Base-by-base conservation (phyloP, 2,113 vertebrate genomes). In the Paramisgurnus dabryanus region DNA sequence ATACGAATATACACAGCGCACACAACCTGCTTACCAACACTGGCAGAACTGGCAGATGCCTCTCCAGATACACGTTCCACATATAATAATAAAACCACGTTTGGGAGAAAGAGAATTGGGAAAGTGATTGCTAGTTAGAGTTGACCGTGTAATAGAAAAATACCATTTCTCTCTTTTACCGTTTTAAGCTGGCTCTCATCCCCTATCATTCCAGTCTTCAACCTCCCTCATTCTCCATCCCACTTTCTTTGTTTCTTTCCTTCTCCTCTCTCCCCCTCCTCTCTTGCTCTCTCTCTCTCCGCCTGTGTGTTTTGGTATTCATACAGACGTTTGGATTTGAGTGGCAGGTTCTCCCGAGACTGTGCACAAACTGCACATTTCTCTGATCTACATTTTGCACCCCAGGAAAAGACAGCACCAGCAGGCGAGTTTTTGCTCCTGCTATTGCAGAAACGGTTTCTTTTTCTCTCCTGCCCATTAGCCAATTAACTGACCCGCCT, bases 311-410 rank as follows among this genome's bases (percentile, higher is more conserved):
- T 91, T 91, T 92, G 83, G 89, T 89, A 89, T 90, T 89, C 90
- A 85, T 86, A 90, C 91, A 91, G 90, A 91, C 91, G 83, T 91
- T 90, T 87, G 85, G 81, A 88, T 90, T 88, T 90, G 89, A 92
- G 86, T 91, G 90, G 87, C 92, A 91, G 85, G 87, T 92, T 87
- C 91, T 93, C 90, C 85, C 57, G 90, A 91, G 90, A 92, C 89
- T 73, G 81, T 83, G 88, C 87, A 89, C 88, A 88, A 88, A 87
- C 87, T 85, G 81, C 86, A 87, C 86, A 89, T 90, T 91, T 83
- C 85, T 92, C 90, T 90, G 90, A 92, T 93, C 92, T 92, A 90
- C 90, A 92, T 92, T 93, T 91, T 92, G 89, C 90, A 92, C 92
- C 80, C 88, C 90, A 86, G 88, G 87, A 89, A 85, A 82, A 89